phyloP scores from a whole-genome alignment of 92 coral and sea anemone species.

The Ricordea florida region DNA sequence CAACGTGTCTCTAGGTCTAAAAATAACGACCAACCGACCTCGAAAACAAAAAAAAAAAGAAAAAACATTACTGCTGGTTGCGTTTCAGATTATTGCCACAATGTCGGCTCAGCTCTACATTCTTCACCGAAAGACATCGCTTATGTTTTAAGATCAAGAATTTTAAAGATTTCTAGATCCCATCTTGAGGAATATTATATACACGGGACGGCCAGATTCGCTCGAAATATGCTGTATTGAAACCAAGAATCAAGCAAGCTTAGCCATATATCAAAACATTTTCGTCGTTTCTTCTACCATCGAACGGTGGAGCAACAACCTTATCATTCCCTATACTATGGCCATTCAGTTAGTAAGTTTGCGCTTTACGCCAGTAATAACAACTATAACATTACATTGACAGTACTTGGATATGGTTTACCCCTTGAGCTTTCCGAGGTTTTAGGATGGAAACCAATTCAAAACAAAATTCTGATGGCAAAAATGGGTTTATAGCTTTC shows the following conservation, averaged over 20 bases:
- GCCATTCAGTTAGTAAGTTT: neutral
- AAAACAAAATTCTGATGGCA: slow-evolving; percentile 58
- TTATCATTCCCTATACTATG: neutral
- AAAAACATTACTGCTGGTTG: too few relatives aligned
- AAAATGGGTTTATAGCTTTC: slow-evolving; percentile 2
- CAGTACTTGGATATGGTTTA: neutral
- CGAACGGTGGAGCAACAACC: neutral
- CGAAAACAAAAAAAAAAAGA: too few relatives aligned
- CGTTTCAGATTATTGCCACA: too few relatives aligned
- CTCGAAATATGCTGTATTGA: slow-evolving; percentile 7
- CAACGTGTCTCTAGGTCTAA: too few relatives aligned
- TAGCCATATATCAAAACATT: slow-evolving; percentile 13
- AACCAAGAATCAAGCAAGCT: slow-evolving; percentile 15
- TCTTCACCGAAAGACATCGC: too few relatives aligned
- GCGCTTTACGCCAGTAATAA: neutral
- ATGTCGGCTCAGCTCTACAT: too few relatives aligned
- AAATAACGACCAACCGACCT: slow-evolving; percentile 30
- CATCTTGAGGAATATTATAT: slow-evolving; percentile 17
- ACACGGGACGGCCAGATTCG: slow-evolving; percentile 34
- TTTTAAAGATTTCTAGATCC: slow-evolving; percentile 20
- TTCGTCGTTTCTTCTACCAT: neutral
- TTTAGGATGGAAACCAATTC: slow-evolving; percentile 60
- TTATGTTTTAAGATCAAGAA: neutral
- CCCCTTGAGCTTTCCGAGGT: slow-evolving; percentile 23
- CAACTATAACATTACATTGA: neutral